Conservation (phyloP, 2,113 vertebrate species). For the Nicator chloris region DNA sequence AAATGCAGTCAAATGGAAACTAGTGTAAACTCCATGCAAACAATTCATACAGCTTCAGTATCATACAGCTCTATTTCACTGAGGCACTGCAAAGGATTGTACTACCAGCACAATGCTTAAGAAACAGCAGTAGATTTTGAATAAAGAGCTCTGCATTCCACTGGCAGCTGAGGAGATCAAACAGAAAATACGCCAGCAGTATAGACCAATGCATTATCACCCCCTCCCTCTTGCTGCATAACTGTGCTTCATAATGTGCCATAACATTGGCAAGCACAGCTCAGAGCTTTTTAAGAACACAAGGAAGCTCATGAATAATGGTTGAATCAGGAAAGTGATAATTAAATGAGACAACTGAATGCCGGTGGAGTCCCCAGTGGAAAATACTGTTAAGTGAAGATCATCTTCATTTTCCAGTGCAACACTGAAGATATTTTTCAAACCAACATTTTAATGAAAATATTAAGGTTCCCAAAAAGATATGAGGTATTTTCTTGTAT, state of each 20-base stretch:
- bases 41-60: slow-evolving; percentile 39
- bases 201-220: slow-evolving; percentile 76
- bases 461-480: neutral
- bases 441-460: slow-evolving; percentile 20
- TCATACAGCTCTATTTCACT: slow-evolving; percentile 54
- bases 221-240: slow-evolving; percentile 68
- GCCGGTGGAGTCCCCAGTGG: slow-evolving; percentile 71
- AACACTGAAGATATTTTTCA: slow-evolving; percentile 44
- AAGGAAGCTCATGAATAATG: slow-evolving; percentile 80
- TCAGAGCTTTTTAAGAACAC: slow-evolving; percentile 80
- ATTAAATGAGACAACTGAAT: slow-evolving; percentile 83
- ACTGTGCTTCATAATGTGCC: slow-evolving; percentile 75
- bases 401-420: slow-evolving; percentile 42
- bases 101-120: slow-evolving; percentile 57
- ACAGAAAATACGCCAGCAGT: slow-evolving; percentile 75
- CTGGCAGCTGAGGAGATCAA: slow-evolving; percentile 70
- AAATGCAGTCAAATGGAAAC: slow-evolving; percentile 46
- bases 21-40: slow-evolving; percentile 47
- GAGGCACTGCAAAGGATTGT: slow-evolving; percentile 55
- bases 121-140: slow-evolving; percentile 56
- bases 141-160: slow-evolving; percentile 62
- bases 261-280: slow-evolving; percentile 80
- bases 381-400: slow-evolving; percentile 67
- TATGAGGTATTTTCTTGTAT: neutral
- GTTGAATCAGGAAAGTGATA: slow-evolving; percentile 79